Conservation (phyloP, 1,140 invertebrate species). For the Cepaea nemoralis region DNA sequence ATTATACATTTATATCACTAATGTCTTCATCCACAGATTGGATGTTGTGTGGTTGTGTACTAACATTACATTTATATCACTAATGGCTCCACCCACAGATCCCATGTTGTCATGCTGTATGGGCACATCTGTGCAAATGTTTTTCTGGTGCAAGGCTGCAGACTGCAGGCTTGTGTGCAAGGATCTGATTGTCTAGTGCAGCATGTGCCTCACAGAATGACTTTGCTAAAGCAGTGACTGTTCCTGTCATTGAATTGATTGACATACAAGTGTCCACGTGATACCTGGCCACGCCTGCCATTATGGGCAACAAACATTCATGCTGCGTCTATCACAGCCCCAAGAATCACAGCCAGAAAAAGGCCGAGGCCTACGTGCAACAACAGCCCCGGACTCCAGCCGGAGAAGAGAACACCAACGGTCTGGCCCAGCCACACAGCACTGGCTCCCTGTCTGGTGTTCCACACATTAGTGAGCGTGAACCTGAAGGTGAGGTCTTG, state of each 20-base stretch:
- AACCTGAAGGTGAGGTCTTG: conserved; percentile 83
- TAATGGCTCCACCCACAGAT: no score
- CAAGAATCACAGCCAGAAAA: conserved; percentile 54
- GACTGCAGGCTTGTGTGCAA: background rate
- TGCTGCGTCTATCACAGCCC: conserved; percentile 71
- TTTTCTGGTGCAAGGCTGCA: background rate
- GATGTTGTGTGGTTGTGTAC: no score
- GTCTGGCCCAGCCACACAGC: conserved; percentile 74
- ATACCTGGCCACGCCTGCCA: background rate
- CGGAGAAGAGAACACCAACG: conserved; percentile 16
- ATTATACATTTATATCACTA: no score
- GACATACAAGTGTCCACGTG: background rate
- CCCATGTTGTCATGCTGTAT: no score
- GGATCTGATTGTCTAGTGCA: background rate
- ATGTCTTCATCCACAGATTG: no score
- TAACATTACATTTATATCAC: no score
- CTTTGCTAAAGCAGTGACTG: background rate
- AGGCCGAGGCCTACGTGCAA: conserved; percentile 67
- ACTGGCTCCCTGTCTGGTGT: conserved; percentile 77
- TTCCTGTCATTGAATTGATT: background rate
- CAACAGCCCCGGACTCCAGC: conserved; percentile 35
- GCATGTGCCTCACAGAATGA: background rate
- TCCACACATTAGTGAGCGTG: conserved; percentile 97
- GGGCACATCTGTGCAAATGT: no score
- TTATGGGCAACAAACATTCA: conserved; percentile 73